phyloP scores from a whole-genome alignment of 1,140 invertebrate species.

The Eurosta solidaginis region DNA sequence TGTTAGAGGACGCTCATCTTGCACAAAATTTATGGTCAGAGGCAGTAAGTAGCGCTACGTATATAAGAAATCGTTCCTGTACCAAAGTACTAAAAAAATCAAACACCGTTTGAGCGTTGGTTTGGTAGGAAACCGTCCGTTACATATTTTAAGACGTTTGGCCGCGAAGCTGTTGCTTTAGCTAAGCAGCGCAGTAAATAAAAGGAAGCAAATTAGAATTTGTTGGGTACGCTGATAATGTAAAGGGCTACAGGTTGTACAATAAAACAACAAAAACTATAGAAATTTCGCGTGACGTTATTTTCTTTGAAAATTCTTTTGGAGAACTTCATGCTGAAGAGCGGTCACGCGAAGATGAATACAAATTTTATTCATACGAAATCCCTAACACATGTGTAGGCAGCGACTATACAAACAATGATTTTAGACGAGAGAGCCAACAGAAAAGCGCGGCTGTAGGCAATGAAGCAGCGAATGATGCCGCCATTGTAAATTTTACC shows the following conservation, averaged over 20 bases:
- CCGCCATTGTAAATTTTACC: too few relatives aligned
- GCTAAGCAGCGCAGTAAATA: constrained; percentile 41
- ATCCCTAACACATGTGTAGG: too few relatives aligned
- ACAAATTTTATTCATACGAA: too few relatives aligned
- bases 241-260: constrained; percentile 46
- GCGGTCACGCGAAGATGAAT: too few relatives aligned
- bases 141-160: constrained; percentile 43
- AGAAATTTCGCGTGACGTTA: constrained; percentile 39
- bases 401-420: too few relatives aligned
- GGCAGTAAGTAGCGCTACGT: constrained; percentile 51
- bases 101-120: too few relatives aligned
- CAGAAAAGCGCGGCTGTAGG: too few relatives aligned
- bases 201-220: constrained; percentile 39
- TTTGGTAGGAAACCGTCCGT: constrained; percentile 41
- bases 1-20: constrained; percentile 53
- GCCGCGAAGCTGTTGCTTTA: constrained; percentile 41
- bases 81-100: too few relatives aligned
- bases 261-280: constrained; percentile 43
- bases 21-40: constrained; percentile 57
- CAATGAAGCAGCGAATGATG: too few relatives aligned
- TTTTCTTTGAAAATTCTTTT: too few relatives aligned
- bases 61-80: constrained; percentile 55
- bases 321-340: too few relatives aligned
- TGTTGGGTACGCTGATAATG: constrained; percentile 40
- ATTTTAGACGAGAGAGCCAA: too few relatives aligned